Percentiles rank a stretch among this genome's conserved stretches.
phyloP scores from a whole-genome alignment of 2,113 vertebrate genomes.

The Ardeotis arabs region DNA sequence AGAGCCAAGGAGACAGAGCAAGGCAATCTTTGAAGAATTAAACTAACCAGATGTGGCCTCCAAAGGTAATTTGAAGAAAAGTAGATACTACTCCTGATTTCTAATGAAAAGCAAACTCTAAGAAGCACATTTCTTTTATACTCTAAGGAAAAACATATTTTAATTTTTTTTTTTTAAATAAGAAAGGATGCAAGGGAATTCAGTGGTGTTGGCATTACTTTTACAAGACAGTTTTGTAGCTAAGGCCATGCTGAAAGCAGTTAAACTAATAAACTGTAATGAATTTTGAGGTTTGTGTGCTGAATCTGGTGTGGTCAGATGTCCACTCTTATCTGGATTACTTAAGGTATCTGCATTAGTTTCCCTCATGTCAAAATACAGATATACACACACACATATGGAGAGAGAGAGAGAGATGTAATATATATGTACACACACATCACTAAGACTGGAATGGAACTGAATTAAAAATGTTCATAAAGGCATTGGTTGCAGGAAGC shows the following conservation, averaged over 20 bases:
- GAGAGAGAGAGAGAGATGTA: neutral
- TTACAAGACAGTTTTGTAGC: neutral
- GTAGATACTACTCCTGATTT: conserved; percentile 18
- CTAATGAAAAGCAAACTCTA: conserved; percentile 25
- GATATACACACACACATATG: too few species aligned
- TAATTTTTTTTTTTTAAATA: neutral
- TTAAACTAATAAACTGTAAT: neutral
- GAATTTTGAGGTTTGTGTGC: neutral
- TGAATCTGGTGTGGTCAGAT: neutral
- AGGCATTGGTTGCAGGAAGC: neutral
- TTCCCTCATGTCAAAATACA: neutral
- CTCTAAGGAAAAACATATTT: neutral
- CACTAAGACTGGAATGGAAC: neutral
- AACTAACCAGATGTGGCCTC: conserved; percentile 44
- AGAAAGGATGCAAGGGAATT: neutral
- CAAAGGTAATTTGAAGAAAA: conserved; percentile 27
- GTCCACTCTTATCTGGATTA: neutral
- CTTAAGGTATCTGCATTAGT: neutral
- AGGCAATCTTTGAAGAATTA: conserved; percentile 53
- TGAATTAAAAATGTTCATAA: neutral
- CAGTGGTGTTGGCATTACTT: neutral
- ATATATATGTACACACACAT: neutral
- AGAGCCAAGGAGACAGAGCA: conserved; percentile 19
- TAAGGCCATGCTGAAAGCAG: neutral
- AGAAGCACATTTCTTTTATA: neutral